A percentile compares a stretch with the other conserved stretches of the same genome.
phyloP scores from a whole-genome alignment of 2,888 invertebrate genomes.

The Nycteola revayana region DNA sequence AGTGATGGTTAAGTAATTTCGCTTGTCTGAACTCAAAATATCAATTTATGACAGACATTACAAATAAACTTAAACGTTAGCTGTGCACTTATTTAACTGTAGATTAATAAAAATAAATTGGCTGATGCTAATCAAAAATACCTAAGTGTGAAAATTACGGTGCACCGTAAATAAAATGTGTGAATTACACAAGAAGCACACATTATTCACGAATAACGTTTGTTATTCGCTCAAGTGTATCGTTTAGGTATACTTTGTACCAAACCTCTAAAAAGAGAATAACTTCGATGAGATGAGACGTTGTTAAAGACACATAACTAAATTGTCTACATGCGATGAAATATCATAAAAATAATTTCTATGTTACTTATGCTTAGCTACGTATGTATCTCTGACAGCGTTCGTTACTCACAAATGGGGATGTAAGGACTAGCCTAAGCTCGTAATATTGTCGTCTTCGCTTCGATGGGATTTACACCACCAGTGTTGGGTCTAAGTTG shows the following conservation, averaged over 20 bases:
- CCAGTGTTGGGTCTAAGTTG: constrained; percentile 80
- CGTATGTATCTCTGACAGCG: constrained; percentile 31
- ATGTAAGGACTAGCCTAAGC: constrained; percentile 50
- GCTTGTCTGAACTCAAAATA: too few species aligned
- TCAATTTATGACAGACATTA: constrained; percentile 19
- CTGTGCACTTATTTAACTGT: constrained; percentile 5
- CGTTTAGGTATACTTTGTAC: constrained; percentile 63
- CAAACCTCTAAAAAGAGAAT: too few species aligned
- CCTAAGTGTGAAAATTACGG: constrained; percentile 17
- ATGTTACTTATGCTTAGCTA: constrained; percentile 48
- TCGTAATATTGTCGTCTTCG: constrained; percentile 34
- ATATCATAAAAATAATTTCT: constrained; percentile 61
- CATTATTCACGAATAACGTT: constrained; percentile 37
- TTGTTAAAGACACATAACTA: constrained; percentile 39
- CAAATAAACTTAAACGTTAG: constrained; percentile 8
- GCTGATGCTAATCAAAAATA: constrained; percentile 4
- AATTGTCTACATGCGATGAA: constrained; percentile 21
- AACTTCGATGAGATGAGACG: constrained; percentile 38
- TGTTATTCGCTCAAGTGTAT: constrained; percentile 35
- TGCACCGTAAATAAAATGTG: constrained; percentile 39
- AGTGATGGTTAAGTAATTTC: too few species aligned
- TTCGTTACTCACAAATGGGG: constrained; percentile 46
- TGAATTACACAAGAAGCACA: constrained; percentile 55
- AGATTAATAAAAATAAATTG: too few species aligned
- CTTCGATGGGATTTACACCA: constrained; percentile 69